Conservation (phyloP, 2,888 invertebrate genomes). For the Lamproptera curius region DNA sequence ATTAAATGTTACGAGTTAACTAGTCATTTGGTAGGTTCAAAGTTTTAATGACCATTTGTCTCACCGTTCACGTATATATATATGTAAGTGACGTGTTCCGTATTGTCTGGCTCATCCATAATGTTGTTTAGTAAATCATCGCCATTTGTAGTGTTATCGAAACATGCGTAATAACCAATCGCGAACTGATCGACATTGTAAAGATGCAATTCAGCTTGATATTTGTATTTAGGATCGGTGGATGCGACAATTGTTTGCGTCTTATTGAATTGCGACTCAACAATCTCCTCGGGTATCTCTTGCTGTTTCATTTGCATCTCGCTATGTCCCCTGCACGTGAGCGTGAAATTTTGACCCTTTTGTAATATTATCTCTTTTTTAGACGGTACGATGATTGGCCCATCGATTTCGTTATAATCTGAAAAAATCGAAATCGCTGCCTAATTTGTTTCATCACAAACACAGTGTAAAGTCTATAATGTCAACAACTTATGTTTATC, state of each 20-base stretch:
- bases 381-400: slow-evolving; percentile 53
- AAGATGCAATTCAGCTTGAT: slow-evolving; percentile 65
- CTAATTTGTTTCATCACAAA: background rate
- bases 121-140: slow-evolving; percentile 43
- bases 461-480: too few relatives aligned
- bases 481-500: too few relatives aligned
- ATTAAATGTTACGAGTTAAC: slow-evolving; percentile 26
- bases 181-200: slow-evolving; percentile 59
- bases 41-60: slow-evolving; percentile 26
- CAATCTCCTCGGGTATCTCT: slow-evolving; percentile 50
- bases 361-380: slow-evolving; percentile 55
- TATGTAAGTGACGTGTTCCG: slow-evolving; percentile 53
- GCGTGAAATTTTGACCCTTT: slow-evolving; percentile 58
- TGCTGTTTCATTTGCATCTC: slow-evolving; percentile 55
- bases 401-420: slow-evolving; percentile 51
- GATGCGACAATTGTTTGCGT: slow-evolving; percentile 29
- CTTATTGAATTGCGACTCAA: slow-evolving; percentile 36
- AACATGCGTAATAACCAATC: slow-evolving; percentile 78
- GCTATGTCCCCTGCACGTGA: slow-evolving; percentile 52
- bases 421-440: slow-evolving; percentile 23
- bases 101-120: slow-evolving; percentile 53
- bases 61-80: slow-evolving; percentile 71
- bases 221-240: slow-evolving; percentile 44
- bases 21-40: slow-evolving; percentile 12
- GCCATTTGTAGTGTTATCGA: slow-evolving; percentile 54